Percentiles rank a stretch among this genome's conserved stretches.
Evolutionary conservation across 1,140 invertebrate genomes (phyloP).

Genomic region (Pseudomyrmex dendroicus): DNA sequence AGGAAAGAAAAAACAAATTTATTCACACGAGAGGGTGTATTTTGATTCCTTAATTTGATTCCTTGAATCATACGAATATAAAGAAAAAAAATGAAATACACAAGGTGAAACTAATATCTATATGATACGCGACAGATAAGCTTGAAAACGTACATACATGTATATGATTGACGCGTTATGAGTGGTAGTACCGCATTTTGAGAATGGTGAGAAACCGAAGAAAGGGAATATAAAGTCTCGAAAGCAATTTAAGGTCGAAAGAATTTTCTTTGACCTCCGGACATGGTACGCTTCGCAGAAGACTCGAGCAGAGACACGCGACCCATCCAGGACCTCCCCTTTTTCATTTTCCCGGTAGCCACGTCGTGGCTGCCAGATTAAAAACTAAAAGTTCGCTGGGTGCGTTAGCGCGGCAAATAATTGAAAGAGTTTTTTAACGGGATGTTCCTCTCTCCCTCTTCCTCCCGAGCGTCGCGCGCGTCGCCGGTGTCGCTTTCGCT

Average conservation of each 20-base stretch:
- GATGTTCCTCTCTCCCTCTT: constrained; percentile 1
- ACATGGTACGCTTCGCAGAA: constrained; percentile 34
- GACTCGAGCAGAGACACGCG: constrained; percentile 46
- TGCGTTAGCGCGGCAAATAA: constrained; percentile 68
- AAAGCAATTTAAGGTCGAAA: constrained; percentile 61
- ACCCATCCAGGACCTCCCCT: constrained; percentile 23
- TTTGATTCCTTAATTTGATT: constrained; percentile 5
- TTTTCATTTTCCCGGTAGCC: constrained; percentile 61
- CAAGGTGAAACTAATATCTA: not conserved
- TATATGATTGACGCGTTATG: too few relatives aligned
- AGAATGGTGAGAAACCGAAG: not conserved
- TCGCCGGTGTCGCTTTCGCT: constrained; percentile 11
- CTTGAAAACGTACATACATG: too few relatives aligned
- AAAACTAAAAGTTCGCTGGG: constrained; percentile 65
- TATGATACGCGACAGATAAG: not conserved
- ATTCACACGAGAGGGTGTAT: not conserved
- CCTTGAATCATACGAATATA: not conserved
- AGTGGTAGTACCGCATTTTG: too few relatives aligned
- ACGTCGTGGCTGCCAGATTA: constrained; percentile 45
- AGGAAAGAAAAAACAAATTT: constrained; percentile 34
- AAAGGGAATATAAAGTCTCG: constrained; percentile 38
- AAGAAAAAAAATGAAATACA: not conserved
- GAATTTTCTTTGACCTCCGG: constrained; percentile 57
- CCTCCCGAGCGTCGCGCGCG: not conserved
- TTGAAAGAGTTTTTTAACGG: constrained; percentile 66